Conservation (phyloP, 2,113 vertebrate genomes). For the Leptodactylus fuscus region DNA sequence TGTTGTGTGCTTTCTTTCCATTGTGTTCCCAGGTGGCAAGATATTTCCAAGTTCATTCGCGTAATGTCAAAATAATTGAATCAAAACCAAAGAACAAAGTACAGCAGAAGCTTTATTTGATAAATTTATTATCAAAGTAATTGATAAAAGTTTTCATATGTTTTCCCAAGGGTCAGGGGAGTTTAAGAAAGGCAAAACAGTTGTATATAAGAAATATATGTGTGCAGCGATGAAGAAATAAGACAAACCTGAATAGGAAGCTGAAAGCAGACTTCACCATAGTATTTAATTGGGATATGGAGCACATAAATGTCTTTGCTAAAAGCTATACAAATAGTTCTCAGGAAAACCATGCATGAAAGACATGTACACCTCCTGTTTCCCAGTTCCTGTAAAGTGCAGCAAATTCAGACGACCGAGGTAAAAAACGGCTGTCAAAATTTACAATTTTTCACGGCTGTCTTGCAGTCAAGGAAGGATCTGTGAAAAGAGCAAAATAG, state of each 20-base stretch:
- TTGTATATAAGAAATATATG: background rate
- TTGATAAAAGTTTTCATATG: slow-evolving; percentile 67
- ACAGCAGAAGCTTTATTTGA: slow-evolving; percentile 60
- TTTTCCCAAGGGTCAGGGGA: slow-evolving; percentile 59
- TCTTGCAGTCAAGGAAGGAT: too few species aligned
- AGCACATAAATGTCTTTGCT: background rate
- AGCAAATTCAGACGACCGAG: too few species aligned
- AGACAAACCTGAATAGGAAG: too few species aligned
- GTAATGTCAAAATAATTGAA: slow-evolving; percentile 73
- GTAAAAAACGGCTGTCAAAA: too few species aligned
- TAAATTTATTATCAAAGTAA: slow-evolving; percentile 68
- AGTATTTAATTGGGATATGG: background rate
- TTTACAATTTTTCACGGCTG: too few species aligned
- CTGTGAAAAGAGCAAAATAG: too few species aligned
- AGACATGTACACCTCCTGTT: background rate
- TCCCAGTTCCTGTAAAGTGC: background rate
- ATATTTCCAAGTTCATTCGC: slow-evolving; percentile 71
- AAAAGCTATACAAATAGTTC: background rate
- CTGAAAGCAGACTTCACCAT: too few species aligned
- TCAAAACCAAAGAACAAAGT: slow-evolving; percentile 65
- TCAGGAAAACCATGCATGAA: background rate
- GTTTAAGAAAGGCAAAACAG: background rate
- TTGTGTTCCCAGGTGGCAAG: slow-evolving; percentile 64
- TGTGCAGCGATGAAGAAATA: background rate
- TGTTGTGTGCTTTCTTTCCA: slow-evolving; percentile 60